Base-by-base conservation (phyloP, 1,140 invertebrate genomes). In the Drosophila ironensis region DNA sequence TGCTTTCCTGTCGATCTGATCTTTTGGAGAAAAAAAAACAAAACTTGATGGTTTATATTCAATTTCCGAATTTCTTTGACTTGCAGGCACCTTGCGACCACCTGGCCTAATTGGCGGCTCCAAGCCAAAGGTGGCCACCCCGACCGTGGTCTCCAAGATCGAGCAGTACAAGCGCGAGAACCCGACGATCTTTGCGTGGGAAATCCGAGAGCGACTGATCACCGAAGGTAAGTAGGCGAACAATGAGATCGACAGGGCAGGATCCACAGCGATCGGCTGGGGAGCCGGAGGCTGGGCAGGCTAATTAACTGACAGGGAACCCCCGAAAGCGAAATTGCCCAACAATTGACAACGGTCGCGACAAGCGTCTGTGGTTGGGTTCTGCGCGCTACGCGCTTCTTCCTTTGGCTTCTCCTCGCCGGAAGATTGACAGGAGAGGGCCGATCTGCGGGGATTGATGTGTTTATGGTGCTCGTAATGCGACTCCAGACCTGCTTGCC, bases 91-190 rank as follows among this genome's bases (percentile, higher is more conserved):
- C 12, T 93, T 99, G 45, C 92, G 96, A 77, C 96, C 97, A 67
- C 97, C 98, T 4, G 97, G 98, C 24, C 93, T 99, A 67, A 99
- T 99, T 76, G 98, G 98, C 40, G 98, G 98, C 41, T 98, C 97
- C 90, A 99, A 99, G 91, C 98, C 98, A 1, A 97, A 99, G 91
- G 98, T 99, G 51, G 98, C 98, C 60, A 99, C 98, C 12, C 97
- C 97, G 3, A 96, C 96, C 6, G 97, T 98, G 24, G 97, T 98
- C 19, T 95, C 96, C 57, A 98, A 98, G 92, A 98, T 98, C 88
- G 97, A 98, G 91, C 96, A 97, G 91, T 98, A 98, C 93, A 98
- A 98, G 92, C 91, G 97, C 67, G 97, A 98, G 90, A 98, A 98
- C 91, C 97, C 97, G 12, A 98, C 97, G 56, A 98, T 99, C 91